Evolutionary conservation across 2,113 vertebrate species (phyloP).

Genomic region (Melanerpes formicivorus): DNA sequence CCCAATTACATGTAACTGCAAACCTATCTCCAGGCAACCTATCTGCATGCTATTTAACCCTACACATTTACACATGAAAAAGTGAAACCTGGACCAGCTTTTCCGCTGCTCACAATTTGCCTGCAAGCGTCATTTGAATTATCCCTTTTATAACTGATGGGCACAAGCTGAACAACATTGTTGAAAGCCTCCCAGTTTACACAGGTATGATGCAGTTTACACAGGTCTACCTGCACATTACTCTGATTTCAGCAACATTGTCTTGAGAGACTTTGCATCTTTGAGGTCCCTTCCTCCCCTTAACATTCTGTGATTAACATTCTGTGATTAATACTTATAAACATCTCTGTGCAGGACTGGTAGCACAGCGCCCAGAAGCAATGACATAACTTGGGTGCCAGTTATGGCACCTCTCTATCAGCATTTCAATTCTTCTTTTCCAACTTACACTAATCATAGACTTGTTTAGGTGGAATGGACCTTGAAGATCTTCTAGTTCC

Average conservation of each 20-base stretch:
- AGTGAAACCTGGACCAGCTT: neutral
- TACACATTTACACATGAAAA: neutral
- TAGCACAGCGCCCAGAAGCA: neutral
- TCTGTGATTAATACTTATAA: neutral
- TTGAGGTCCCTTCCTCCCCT: too few species aligned
- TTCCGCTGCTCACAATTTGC: neutral
- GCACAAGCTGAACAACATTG: neutral
- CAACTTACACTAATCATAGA: neutral
- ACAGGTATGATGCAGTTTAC: neutral
- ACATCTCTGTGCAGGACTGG: neutral
- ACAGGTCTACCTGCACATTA: neutral
- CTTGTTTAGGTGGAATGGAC: too few species aligned
- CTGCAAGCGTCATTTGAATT: neutral
- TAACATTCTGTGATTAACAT: too few species aligned
- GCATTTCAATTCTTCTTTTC: neutral
- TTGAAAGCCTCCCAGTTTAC: neutral
- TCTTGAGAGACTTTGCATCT: neutral
- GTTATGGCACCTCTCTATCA: neutral
- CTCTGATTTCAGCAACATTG: neutral
- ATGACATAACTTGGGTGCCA: neutral
- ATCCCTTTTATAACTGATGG: neutral
- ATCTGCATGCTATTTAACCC: neutral
- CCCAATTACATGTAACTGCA: neutral
- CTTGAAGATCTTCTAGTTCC: too few species aligned
- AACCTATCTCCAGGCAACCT: neutral